phyloP scores from a whole-genome alignment of 2,888 invertebrate genomes.

The Hydraecia micacea region DNA sequence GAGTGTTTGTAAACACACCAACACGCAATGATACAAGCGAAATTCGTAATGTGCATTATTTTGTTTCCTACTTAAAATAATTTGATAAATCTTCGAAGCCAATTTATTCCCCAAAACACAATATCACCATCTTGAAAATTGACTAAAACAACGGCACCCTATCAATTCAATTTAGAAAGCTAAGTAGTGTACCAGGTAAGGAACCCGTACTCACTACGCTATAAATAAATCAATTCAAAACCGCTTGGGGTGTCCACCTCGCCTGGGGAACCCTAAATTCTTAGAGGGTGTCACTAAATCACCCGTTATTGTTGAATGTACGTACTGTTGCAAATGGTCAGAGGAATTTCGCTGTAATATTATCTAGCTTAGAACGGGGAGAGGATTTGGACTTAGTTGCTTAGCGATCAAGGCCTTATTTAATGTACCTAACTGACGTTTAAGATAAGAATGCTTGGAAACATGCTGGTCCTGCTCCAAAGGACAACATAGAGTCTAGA shows the following conservation, averaged over 20 bases:
- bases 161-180: slow-evolving; percentile 74
- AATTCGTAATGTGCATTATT: not conserved
- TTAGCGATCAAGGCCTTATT: not conserved
- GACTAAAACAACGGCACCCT: slow-evolving; percentile 44
- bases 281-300: slow-evolving; percentile 83
- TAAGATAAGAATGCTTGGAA: too few species aligned
- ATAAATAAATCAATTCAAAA: slow-evolving; percentile 86
- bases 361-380: slow-evolving; percentile 26
- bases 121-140: slow-evolving; percentile 25
- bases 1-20: not conserved
- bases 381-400: slow-evolving; percentile 7
- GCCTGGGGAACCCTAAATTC: slow-evolving; percentile 86
- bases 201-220: slow-evolving; percentile 74
- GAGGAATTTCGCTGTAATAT: slow-evolving; percentile 44
- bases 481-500: too few species aligned
- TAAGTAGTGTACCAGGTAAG: slow-evolving; percentile 79
- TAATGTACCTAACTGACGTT: not conserved
- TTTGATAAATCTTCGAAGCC: not conserved
- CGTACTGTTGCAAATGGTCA: slow-evolving; percentile 53
- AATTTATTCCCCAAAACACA: slow-evolving; percentile 8
- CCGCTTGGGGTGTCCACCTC: slow-evolving; percentile 84
- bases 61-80: not conserved
- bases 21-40: not conserved
- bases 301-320: slow-evolving; percentile 83
- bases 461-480: too few species aligned